Base-by-base conservation (phyloP, 1,140 invertebrate species). In the Formica selysi region DNA sequence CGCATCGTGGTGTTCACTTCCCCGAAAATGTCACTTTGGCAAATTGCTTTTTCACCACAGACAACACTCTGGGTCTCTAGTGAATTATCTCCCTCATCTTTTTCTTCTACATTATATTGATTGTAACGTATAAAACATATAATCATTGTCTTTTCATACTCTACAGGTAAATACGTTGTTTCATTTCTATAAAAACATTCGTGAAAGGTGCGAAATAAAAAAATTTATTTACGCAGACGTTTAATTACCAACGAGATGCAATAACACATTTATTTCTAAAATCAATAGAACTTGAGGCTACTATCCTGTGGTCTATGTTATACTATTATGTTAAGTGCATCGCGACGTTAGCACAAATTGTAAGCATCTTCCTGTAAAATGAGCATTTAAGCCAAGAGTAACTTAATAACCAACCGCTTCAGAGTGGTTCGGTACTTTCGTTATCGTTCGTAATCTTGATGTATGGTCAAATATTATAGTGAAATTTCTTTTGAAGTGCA, bases 401-500 rank as follows among this genome's bases (percentile, higher is more conserved):
- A 74, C 54, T 83, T 36, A 44, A 81, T 83, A 83, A 71, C 29
- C 44, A 76, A 74, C 26, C 73, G 8, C 54, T 78, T 2, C 16
- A 13, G 32, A 76, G 10, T 62, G 32, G 22, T 26, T 48, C 0
- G 48, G 48, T 81, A 81, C 38, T 81, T 81, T 61, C 67, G 54
- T 61, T 59, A 59, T 32, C 29, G 19, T 26, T 81, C 54, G 4
- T 73, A 70, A 74, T 59, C 38, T 36, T 61, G 54, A 74, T 73
- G 26, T 70, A 81, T 16, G 19, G 10, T 61, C 54, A 44, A 22
- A 6, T 26, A 59, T 61, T 73, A 44, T 22, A 61, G 11, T 32
- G 26, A 74, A 44, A 36, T 83, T 83, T 83, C 79, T 73, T 81
- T 83, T 70, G 67, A 48, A 73, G 26, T 73, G 79, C 67, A 59